Evolutionary conservation across 2,888 invertebrate species (phyloP).

Genomic region (Megastigmus dorsalis): DNA sequence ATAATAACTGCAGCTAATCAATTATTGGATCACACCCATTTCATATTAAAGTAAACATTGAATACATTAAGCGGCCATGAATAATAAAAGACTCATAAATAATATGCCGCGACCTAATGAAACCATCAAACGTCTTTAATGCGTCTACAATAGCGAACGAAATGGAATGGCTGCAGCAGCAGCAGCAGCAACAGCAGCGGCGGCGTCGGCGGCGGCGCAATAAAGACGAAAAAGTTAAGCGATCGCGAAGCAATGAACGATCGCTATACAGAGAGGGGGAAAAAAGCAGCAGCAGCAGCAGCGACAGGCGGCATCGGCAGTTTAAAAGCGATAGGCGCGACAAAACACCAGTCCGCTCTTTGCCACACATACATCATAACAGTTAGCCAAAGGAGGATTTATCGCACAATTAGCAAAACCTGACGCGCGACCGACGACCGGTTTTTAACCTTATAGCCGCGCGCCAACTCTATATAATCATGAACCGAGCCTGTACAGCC

Average conservation of each 20-base stretch:
- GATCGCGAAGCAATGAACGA: too few relatives aligned
- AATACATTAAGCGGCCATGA: neutral
- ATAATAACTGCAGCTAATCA: too few relatives aligned
- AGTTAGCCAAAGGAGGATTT: conserved; percentile 55
- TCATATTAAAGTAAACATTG: neutral
- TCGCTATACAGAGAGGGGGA: too few relatives aligned
- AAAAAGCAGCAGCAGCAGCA: neutral
- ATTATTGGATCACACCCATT: neutral
- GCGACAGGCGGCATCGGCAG: neutral
- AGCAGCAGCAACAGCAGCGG: neutral
- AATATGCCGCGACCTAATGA: conserved; percentile 10
- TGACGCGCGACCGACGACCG: conserved; percentile 33
- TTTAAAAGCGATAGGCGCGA: conserved; percentile 1
- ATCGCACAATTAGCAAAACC: conserved; percentile 58
- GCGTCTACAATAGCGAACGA: neutral
- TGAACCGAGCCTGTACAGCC: neutral
- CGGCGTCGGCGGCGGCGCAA: neutral
- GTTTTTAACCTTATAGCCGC: conserved; percentile 37
- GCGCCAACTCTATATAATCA: neutral
- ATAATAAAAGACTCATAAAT: conserved; percentile 34
- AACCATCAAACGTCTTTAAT: conserved; percentile 6
- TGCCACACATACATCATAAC: conserved; percentile 27
- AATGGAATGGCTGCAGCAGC: conserved; percentile 1
- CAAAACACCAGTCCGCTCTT: conserved; percentile 18
- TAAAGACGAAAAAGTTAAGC: too few relatives aligned